Evolutionary conservation across 1,140 invertebrate species (phyloP).

Genomic region (Latrodectus geometricus): DNA sequence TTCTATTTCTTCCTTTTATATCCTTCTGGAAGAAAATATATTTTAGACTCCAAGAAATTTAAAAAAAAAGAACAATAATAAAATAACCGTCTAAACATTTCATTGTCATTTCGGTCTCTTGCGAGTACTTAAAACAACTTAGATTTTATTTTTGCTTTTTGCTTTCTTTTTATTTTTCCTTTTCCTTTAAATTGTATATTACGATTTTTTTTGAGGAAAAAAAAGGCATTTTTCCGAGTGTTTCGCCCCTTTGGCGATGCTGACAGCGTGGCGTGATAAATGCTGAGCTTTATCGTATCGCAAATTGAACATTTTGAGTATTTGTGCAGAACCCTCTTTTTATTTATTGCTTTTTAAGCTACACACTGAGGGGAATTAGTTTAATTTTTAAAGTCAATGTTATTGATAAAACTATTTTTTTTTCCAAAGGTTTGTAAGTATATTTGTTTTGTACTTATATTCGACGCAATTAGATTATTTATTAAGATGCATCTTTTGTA

Average conservation of each 20-base stretch:
- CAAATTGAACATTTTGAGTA: slow-evolving; percentile 37
- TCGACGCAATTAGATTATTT: too few species aligned
- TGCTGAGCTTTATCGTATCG: slow-evolving; percentile 42
- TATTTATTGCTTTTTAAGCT: neutral
- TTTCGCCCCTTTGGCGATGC: slow-evolving; percentile 7
- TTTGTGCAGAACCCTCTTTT: neutral
- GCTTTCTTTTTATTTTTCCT: neutral
- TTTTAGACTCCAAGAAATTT: slow-evolving; percentile 12
- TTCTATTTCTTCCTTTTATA: slow-evolving; percentile 3
- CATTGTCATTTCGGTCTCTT: slow-evolving; percentile 41
- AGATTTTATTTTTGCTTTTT: slow-evolving; percentile 38
- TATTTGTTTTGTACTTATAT: too few species aligned
- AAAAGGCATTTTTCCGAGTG: neutral
- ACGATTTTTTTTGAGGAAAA: too few species aligned
- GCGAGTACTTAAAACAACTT: slow-evolving; percentile 35
- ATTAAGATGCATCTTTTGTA: too few species aligned
- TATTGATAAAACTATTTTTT: too few species aligned
- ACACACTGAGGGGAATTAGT: neutral
- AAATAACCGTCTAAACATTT: slow-evolving; percentile 4
- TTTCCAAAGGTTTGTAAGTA: too few species aligned
- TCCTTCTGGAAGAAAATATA: slow-evolving; percentile 32
- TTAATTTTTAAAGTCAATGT: slow-evolving; percentile 1
- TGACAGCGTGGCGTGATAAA: slow-evolving; percentile 33
- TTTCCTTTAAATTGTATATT: slow-evolving; percentile 1
- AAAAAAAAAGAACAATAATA: slow-evolving; percentile 1